Evolutionary conservation across 2,113 vertebrate genomes (phyloP).

Genomic region (Columba livia): DNA sequence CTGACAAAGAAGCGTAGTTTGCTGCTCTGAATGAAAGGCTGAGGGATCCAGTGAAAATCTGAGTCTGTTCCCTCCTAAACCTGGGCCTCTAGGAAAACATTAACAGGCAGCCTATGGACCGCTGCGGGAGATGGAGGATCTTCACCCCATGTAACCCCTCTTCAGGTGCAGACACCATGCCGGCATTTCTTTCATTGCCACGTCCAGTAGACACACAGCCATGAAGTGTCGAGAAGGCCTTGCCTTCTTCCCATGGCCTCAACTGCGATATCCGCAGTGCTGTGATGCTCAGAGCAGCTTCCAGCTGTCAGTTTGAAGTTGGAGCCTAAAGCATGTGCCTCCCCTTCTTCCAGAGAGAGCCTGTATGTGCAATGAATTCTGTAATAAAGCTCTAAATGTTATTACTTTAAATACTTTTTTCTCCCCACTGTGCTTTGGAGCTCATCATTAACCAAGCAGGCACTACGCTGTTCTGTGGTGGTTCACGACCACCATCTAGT

Average conservation of each 20-base stretch:
- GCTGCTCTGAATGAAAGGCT: neutral
- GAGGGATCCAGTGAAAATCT: neutral
- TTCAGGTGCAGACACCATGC: neutral
- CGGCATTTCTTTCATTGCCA: neutral
- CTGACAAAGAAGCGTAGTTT: neutral
- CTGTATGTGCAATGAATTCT: no score
- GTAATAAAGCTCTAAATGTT: neutral
- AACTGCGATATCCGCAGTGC: accelerated
- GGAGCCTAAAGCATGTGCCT: neutral
- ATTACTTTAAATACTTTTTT: neutral
- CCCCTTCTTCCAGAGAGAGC: neutral
- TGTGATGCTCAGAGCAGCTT: neutral
- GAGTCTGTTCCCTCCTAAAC: neutral
- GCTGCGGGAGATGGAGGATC: neutral
- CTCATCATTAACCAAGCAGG: accelerated
- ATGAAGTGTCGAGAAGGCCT: neutral
- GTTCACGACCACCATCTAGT: constrained; percentile 21
- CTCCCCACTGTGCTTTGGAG: accelerated
- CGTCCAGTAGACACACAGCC: accelerated
- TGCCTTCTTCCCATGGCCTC: neutral
- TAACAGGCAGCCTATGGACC: neutral
- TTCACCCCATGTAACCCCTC: neutral
- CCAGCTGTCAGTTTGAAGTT: neutral
- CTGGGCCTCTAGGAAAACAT: neutral
- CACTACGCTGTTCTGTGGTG: neutral